phyloP scores from a whole-genome alignment of 2,797 vertebrate genomes.

The Petrocephalus sullivani region DNA sequence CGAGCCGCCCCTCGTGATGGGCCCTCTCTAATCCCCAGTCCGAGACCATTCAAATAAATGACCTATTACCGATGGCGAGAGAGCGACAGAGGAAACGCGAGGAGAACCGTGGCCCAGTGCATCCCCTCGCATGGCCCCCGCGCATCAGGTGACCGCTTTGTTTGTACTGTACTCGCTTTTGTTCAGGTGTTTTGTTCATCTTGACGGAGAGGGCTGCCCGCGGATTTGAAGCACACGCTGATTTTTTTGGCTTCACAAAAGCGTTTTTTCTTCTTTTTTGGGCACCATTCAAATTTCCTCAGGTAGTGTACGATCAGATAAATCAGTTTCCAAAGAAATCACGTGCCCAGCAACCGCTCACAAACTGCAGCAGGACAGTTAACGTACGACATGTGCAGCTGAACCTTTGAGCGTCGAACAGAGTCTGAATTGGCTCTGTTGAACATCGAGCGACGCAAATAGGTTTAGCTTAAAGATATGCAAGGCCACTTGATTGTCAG shows the following conservation, averaged over 20 bases:
- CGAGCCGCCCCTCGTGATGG: conserved; percentile 55
- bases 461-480: background rate
- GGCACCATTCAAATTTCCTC: background rate
- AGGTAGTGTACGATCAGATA: background rate
- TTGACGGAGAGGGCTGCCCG: background rate
- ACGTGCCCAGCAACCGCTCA: background rate
- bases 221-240: background rate
- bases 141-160: background rate
- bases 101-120: background rate
- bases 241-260: background rate
- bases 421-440: background rate
- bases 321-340: background rate
- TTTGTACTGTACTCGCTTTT: background rate
- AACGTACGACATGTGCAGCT: background rate
- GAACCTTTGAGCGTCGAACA: background rate
- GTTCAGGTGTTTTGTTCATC: background rate
- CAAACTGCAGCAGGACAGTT: background rate
- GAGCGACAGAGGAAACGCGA: conserved; percentile 9
- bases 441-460: background rate
- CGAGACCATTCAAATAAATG: conserved; percentile 60
- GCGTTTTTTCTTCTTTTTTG: background rate
- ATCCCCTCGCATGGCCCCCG: background rate
- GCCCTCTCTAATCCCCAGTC: conserved; percentile 49
- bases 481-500: background rate
- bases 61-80: conserved; percentile 50